phyloP scores from a whole-genome alignment of 2,797 vertebrate genomes.

The Ibycter americanus region DNA sequence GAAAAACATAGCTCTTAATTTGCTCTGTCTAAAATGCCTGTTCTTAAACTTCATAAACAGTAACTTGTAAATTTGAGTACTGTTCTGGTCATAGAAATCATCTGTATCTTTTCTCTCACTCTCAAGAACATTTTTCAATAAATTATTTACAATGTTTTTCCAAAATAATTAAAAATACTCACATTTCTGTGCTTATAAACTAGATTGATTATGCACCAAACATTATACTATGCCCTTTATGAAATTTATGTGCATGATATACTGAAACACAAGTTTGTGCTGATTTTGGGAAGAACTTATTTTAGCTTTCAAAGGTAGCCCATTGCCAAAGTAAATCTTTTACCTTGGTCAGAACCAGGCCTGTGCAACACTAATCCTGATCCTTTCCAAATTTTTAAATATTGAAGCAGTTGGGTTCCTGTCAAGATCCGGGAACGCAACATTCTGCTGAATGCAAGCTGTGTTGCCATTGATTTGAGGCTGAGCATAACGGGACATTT shows the following conservation, averaged over 20 bases:
- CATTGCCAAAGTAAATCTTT: neutral
- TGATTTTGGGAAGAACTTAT: neutral
- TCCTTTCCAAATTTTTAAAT: neutral
- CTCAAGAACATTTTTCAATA: neutral
- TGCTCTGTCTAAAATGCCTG: neutral
- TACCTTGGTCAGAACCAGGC: neutral
- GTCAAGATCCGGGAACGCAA: neutral
- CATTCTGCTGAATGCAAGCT: neutral
- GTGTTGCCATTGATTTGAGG: neutral
- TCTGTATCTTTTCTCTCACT: neutral
- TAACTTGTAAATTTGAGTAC: neutral
- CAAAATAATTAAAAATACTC: neutral
- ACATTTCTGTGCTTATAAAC: neutral
- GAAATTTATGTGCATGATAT: neutral
- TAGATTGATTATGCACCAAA: neutral
- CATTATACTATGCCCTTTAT: rapidly evolving
- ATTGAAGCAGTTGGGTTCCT: neutral
- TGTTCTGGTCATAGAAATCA: neutral
- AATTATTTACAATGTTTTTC: neutral
- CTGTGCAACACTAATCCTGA: neutral
- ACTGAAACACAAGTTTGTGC: neutral
- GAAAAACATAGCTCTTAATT: neutral
- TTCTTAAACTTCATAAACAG: neutral
- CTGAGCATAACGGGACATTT: neutral
- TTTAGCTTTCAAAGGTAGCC: neutral